A percentile compares a stretch with the other conserved stretches of the same genome.
Conservation (phyloP, 2,888 invertebrate genomes). For the Reticulitermes lucifugus region DNA sequence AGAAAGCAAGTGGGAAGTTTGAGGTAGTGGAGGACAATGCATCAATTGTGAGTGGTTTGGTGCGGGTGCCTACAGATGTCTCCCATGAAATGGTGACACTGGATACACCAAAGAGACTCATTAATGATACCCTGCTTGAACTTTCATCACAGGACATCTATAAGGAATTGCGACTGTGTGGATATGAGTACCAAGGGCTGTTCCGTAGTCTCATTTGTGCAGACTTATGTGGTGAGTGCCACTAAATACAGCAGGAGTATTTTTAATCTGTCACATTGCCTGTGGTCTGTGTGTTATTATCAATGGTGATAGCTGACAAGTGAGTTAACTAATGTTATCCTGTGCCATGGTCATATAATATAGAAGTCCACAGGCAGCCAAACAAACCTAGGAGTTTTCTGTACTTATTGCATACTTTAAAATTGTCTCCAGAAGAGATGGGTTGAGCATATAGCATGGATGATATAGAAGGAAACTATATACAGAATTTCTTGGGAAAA, state of each 20-base stretch:
- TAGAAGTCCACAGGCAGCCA: too few species aligned
- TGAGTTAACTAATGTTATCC: too few species aligned
- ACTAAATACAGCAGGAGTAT: not conserved
- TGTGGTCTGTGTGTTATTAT: too few species aligned
- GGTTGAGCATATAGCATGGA: too few species aligned
- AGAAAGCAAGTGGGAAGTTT: constrained; percentile 52
- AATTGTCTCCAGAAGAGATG: too few species aligned
- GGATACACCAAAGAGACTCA: not conserved
- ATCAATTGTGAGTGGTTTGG: constrained; percentile 49
- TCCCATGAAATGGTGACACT: constrained; percentile 23
- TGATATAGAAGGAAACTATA: too few species aligned
- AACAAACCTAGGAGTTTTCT: too few species aligned
- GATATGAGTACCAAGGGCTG: constrained; percentile 74
- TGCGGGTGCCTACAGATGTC: constrained; percentile 11
- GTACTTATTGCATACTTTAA: too few species aligned
- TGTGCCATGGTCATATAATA: too few species aligned
- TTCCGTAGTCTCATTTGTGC: constrained; percentile 61
- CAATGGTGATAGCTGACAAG: too few species aligned
- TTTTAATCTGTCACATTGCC: too few species aligned
- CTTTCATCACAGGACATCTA: constrained; percentile 69
- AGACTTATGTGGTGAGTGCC: constrained; percentile 39
- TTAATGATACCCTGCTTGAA: constrained; percentile 7
- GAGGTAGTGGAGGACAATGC: constrained; percentile 52
- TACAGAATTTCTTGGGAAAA: too few species aligned
- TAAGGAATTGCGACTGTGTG: constrained; percentile 76